These are phyloP conservation scores for Adrianichthys oophorus DNA, from an alignment of 2,797 vertebrate species.

Conservation along the genomic window DNA sequence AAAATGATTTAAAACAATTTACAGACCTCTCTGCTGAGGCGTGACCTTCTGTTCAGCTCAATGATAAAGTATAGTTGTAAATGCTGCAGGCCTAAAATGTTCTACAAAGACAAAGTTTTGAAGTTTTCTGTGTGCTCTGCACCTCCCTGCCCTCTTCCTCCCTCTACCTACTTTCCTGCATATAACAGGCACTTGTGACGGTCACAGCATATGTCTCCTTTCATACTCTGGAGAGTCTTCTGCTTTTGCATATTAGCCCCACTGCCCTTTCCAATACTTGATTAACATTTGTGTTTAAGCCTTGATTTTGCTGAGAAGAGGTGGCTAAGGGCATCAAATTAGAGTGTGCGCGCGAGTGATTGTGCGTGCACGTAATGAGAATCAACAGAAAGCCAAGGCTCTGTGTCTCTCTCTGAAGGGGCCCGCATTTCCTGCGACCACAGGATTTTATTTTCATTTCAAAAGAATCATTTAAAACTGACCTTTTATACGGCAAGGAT, in stretches of 20 bases:
- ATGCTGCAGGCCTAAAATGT: too few relatives aligned
- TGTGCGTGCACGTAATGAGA: conserved; percentile 67
- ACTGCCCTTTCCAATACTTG: conserved; percentile 74
- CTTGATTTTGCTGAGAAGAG: conserved; percentile 73
- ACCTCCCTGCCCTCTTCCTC: conserved; percentile 33
- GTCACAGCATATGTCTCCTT: conserved; percentile 79
- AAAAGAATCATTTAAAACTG: conserved; percentile 87
- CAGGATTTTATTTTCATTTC: conserved; percentile 80
- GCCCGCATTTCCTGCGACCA: conserved; percentile 72
- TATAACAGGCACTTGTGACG: conserved; percentile 69
- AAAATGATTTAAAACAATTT: too few relatives aligned
- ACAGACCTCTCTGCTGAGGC: too few relatives aligned
- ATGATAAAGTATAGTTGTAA: too few relatives aligned
- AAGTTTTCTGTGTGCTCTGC: background rate
- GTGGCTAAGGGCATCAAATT: conserved; percentile 74
- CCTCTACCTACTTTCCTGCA: conserved; percentile 61
- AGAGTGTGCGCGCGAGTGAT: conserved; percentile 40
- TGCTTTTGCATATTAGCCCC: conserved; percentile 78
- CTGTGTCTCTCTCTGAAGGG: conserved; percentile 69
- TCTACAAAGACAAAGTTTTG: too few relatives aligned
- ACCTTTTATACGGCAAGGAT: conserved; percentile 83
- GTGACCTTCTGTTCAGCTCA: too few relatives aligned
- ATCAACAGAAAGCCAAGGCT: conserved; percentile 79
- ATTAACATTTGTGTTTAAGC: conserved; percentile 79
- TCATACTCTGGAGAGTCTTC: conserved; percentile 77